A percentile compares a stretch with the other conserved stretches of the same genome.
phyloP scores from a whole-genome alignment of 2,888 invertebrate species.

The Trisateles emortualis region DNA sequence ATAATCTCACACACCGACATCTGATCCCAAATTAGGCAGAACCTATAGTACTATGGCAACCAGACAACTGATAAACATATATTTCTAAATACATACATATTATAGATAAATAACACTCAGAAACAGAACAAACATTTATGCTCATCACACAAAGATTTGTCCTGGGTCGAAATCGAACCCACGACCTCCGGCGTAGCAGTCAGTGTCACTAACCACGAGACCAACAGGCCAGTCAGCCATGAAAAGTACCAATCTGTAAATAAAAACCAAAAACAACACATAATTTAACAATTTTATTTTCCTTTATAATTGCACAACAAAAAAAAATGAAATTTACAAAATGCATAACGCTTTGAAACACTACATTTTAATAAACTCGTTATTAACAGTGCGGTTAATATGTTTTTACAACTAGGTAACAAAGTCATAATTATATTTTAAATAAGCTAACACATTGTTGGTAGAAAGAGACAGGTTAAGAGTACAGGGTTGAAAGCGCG shows the following conservation, averaged over 20 bases:
- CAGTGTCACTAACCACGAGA: no score
- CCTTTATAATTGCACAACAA: slow-evolving; percentile 67
- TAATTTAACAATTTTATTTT: slow-evolving; percentile 65
- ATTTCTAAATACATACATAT: no score
- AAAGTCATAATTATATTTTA: slow-evolving; percentile 24
- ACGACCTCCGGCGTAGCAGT: no score
- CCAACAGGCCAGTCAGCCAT: background rate
- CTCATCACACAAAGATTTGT: no score
- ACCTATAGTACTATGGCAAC: no score
- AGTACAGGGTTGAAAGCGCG: background rate
- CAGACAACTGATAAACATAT: no score
- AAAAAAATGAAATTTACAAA: slow-evolving; percentile 71
- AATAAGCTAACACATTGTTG: slow-evolving; percentile 7
- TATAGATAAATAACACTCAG: no score
- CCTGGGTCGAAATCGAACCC: no score
- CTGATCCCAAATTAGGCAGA: no score
- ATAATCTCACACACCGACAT: no score
- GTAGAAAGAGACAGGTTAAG: background rate
- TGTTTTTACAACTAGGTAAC: slow-evolving; percentile 53
- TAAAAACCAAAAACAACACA: slow-evolving; percentile 3
- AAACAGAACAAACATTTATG: no score
- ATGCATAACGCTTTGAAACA: slow-evolving; percentile 77
- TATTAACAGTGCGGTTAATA: slow-evolving; percentile 50
- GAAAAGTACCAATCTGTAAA: background rate
- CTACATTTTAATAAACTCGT: slow-evolving; percentile 46